Percentiles rank a stretch among this genome's conserved stretches.
Conservation (phyloP, 2,797 vertebrate species). For the Picus viridis region DNA sequence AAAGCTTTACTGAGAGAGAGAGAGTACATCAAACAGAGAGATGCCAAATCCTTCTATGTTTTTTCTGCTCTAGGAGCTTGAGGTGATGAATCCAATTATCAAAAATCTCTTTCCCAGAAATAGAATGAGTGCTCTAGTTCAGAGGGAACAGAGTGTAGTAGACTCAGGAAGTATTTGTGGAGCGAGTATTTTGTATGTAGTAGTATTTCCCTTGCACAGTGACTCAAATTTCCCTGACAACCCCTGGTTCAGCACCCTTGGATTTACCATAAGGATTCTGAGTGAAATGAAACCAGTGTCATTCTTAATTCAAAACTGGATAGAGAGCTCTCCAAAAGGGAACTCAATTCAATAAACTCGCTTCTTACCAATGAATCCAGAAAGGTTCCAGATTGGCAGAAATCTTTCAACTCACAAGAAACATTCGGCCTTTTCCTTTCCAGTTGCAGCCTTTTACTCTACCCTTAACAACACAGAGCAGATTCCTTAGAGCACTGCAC, state of each 20-base stretch:
- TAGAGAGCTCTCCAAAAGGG: not conserved
- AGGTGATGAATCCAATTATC: constrained; percentile 37
- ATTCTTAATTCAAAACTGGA: not conserved
- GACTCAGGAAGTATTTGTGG: not conserved
- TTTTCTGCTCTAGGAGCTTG: not conserved
- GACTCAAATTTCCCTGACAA: not conserved
- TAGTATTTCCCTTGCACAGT: constrained; percentile 10
- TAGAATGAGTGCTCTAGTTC: constrained; percentile 16
- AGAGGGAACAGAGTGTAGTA: not conserved
- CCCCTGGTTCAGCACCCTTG: not conserved
- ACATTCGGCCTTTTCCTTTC: not conserved
- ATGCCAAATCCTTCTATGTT: not conserved
- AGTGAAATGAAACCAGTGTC: not conserved
- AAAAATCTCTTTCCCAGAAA: constrained; percentile 35
- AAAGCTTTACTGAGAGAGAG: constrained; percentile 1
- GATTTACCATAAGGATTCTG: not conserved
- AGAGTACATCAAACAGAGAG: not conserved
- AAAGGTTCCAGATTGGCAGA: not conserved
- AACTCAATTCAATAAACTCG: not conserved
- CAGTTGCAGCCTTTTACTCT: not conserved
- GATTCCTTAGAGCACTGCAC: not conserved
- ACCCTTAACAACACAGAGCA: not conserved
- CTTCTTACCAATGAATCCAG: not conserved
- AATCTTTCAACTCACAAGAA: not conserved
- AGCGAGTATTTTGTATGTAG: not conserved